Conservation (phyloP, 2,888 invertebrate genomes). For the Pollenia griseotomentosa region DNA sequence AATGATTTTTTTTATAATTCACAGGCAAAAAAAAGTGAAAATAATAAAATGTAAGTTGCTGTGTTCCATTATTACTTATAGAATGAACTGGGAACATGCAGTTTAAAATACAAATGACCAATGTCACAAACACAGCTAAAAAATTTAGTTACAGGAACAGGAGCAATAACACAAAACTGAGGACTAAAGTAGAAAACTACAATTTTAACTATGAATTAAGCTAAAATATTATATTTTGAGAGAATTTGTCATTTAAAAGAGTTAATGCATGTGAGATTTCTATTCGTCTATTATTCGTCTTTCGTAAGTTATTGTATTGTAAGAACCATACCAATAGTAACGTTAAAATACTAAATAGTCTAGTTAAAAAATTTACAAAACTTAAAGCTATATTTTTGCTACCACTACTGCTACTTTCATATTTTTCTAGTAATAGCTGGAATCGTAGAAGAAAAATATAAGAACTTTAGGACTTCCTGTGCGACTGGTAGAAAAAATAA, state of each 20-base stretch:
- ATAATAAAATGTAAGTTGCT: slow-evolving; percentile 29
- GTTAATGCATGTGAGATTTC: not conserved
- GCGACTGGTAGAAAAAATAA: no score
- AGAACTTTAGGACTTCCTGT: no score
- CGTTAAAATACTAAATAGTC: no score
- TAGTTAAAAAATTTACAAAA: no score
- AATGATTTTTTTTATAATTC: slow-evolving; percentile 38
- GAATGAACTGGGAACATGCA: slow-evolving; percentile 23
- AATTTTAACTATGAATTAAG: slow-evolving; percentile 32
- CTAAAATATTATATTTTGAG: not conserved
- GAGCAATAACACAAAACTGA: not conserved
- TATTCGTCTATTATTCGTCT: no score
- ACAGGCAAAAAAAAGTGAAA: not conserved
- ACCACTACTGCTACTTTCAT: no score
- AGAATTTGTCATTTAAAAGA: not conserved
- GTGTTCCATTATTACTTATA: slow-evolving; percentile 41
- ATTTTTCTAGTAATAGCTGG: no score
- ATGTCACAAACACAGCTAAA: slow-evolving; percentile 56
- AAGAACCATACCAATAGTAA: no score
- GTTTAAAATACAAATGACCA: slow-evolving; percentile 64
- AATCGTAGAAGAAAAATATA: no score
- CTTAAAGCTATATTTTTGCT: no score
- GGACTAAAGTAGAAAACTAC: slow-evolving; percentile 11
- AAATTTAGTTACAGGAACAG: not conserved
- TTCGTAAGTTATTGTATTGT: no score